Conservation (phyloP, 2,113 vertebrate species). For the Rhizomys pruinosus region DNA sequence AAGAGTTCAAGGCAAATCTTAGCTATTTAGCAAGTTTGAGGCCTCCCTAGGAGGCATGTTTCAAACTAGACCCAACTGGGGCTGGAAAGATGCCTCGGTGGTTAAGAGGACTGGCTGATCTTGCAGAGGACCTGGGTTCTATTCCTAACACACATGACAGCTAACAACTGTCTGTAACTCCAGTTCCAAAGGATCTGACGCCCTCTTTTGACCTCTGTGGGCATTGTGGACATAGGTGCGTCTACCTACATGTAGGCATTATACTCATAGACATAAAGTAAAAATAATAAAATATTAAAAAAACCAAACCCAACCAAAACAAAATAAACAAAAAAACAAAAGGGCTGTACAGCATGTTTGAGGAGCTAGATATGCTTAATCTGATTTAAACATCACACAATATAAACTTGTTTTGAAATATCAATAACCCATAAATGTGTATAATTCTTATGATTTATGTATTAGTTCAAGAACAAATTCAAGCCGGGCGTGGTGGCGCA, state of each 20-base stretch:
- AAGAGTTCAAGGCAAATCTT: too few relatives aligned
- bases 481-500: too few relatives aligned
- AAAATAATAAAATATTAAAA: neutral
- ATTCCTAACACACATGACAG: neutral
- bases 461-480: neutral
- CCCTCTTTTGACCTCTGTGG: neutral
- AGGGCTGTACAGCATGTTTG: too few relatives aligned
- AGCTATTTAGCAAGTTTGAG: too few relatives aligned
- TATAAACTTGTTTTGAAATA: neutral
- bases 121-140: neutral
- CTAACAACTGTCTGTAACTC: neutral
- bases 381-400: neutral
- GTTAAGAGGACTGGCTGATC: neutral
- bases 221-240: neutral
- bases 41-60: too few relatives aligned
- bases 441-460: neutral
- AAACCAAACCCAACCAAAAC: too few relatives aligned
- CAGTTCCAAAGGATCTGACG: neutral
- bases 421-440: neutral
- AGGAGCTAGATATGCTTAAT: too few relatives aligned
- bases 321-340: too few relatives aligned
- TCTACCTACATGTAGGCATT: too few relatives aligned
- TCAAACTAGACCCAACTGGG: too few relatives aligned
- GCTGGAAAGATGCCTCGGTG: too few relatives aligned
- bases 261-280: too few relatives aligned